These are phyloP conservation scores for Drosophila paranaensis DNA, from an alignment of 2,888 invertebrate species.

Conservation along the genomic window DNA sequence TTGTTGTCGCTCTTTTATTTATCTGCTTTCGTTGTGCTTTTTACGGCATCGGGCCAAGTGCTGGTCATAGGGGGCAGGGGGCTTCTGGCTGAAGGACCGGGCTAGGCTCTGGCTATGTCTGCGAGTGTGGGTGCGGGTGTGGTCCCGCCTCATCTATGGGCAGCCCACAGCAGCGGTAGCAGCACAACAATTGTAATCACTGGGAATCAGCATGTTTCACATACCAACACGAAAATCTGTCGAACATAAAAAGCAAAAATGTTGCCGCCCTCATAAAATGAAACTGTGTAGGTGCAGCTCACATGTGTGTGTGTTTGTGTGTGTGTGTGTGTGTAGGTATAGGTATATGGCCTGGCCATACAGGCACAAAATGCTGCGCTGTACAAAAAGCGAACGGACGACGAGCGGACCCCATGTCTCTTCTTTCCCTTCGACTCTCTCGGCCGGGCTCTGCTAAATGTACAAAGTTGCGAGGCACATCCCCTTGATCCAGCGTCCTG, in stretches of 20 bases:
- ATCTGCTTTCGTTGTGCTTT: conserved; percentile 61
- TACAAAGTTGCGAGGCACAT: conserved; percentile 47
- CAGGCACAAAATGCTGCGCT: conserved; percentile 68
- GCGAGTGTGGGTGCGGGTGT: background rate
- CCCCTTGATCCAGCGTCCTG: background rate
- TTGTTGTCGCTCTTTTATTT: conserved; percentile 30
- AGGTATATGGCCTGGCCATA: conserved; percentile 10
- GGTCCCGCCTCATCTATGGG: conserved; percentile 9
- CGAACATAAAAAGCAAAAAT: conserved; percentile 78
- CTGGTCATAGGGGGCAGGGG: conserved; percentile 13
- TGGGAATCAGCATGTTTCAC: conserved; percentile 80
- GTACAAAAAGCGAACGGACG: conserved; percentile 45
- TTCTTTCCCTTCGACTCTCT: background rate
- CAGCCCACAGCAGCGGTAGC: conserved; percentile 22
- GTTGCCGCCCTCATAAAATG: conserved; percentile 71
- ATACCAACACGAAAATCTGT: conserved; percentile 80
- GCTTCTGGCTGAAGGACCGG: background rate
- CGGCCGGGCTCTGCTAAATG: conserved; percentile 25
- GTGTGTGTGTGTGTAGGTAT: conserved; percentile 1
- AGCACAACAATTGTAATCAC: conserved; percentile 78
- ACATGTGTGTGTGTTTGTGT: conserved; percentile 8
- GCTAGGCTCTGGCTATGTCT: background rate
- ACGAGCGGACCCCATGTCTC: conserved; percentile 15
- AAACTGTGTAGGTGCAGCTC: conserved; percentile 60
- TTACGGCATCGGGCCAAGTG: conserved; percentile 57